A percentile compares a stretch with the other conserved stretches of the same genome.
Conservation (phyloP, 2,888 invertebrate genomes). For the Dyspetes luteomarginatus region DNA sequence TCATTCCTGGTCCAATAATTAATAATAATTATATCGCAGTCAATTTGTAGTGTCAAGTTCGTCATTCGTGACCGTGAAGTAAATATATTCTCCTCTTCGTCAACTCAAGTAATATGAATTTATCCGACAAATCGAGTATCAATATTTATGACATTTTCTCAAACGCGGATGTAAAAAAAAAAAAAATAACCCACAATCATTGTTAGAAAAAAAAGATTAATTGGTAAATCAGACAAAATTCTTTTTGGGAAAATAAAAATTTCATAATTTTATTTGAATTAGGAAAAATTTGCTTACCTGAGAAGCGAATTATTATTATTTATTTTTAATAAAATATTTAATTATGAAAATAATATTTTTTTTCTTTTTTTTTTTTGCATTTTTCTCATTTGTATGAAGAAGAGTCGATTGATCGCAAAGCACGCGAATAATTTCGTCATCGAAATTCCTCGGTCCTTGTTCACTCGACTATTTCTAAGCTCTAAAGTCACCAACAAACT, state of each 20-base stretch:
- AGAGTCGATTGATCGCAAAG: constrained; percentile 1
- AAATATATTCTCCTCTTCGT: constrained; percentile 29
- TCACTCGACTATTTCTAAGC: constrained; percentile 18
- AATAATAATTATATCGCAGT: neutral
- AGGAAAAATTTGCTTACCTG: neutral
- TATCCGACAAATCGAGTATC: neutral
- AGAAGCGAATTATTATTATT: neutral
- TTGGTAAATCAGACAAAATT: neutral
- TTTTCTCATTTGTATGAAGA: neutral
- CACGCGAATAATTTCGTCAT: constrained; percentile 47
- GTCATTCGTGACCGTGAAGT: constrained; percentile 19
- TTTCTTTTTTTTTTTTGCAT: neutral
- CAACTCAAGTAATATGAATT: neutral
- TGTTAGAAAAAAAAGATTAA: neutral
- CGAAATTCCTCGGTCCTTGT: constrained; percentile 36
- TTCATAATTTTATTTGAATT: neutral
- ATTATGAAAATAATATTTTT: too few relatives aligned
- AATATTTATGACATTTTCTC: too few relatives aligned
- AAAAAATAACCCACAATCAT: neutral
- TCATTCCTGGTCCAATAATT: neutral
- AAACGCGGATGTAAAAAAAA: too few relatives aligned
- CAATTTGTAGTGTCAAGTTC: constrained; percentile 37
- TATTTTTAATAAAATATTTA: neutral
- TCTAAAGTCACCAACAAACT: constrained; percentile 22
- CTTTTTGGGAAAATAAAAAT: neutral